These are phyloP conservation scores for Euzophera pinguis DNA, from an alignment of 2,888 invertebrate species.

Conservation along the genomic window DNA sequence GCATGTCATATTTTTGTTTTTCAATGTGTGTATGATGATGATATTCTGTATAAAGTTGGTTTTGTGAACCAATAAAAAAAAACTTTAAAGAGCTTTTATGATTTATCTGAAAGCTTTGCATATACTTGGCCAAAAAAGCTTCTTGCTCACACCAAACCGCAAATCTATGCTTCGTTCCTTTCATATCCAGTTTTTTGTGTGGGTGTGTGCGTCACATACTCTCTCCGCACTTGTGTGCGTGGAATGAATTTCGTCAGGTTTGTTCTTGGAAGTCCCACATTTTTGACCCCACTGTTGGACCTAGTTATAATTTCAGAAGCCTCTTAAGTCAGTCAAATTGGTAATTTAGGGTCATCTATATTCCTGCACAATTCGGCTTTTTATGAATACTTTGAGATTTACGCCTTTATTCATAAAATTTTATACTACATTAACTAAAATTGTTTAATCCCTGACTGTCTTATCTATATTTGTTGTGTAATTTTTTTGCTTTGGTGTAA, in stretches of 20 bases:
- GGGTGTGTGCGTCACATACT: conserved; percentile 15
- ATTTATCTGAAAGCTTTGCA: conserved; percentile 32
- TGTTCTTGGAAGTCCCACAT: neutral
- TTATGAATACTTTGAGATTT: no score
- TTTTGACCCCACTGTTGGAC: neutral
- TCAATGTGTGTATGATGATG: no score
- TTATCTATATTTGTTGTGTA: no score
- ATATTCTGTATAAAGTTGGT: no score
- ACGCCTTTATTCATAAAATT: no score
- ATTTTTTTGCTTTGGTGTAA: no score
- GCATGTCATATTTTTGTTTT: no score
- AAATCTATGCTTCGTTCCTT: conserved; percentile 67
- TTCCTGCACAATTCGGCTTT: no score
- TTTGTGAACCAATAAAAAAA: conserved; percentile 1
- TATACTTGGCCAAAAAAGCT: conserved; percentile 48
- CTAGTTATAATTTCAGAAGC: neutral
- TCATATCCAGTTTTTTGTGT: conserved; percentile 61
- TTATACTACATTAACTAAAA: no score
- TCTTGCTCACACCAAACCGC: conserved; percentile 51
- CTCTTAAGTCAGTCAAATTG: no score
- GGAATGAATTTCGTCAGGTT: conserved; percentile 27
- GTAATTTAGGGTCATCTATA: no score
- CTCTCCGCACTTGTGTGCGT: conserved; percentile 21
- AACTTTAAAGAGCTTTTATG: conserved; percentile 8
- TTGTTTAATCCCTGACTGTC: no score